A percentile compares a stretch with the other conserved stretches of the same genome.
phyloP scores from a whole-genome alignment of 2,113 vertebrate species.

The Hyperopisus bebe region DNA sequence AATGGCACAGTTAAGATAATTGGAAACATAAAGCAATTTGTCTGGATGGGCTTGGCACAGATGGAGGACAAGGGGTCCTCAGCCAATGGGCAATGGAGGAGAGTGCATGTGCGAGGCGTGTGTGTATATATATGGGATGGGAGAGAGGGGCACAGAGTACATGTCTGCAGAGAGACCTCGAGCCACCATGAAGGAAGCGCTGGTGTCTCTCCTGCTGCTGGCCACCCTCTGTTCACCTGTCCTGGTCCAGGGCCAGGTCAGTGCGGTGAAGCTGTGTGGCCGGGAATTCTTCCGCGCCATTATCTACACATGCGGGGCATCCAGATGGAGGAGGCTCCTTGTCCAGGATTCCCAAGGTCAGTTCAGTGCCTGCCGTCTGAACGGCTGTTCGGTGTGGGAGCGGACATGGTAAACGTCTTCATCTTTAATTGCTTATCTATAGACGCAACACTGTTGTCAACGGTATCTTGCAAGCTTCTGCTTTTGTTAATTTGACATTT shows the following conservation, averaged over 20 bases:
- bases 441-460: neutral
- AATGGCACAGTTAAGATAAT: conserved; percentile 40
- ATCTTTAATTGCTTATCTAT: neutral
- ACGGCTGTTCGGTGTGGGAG: neutral
- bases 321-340: conserved; percentile 69
- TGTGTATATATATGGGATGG: conserved; percentile 27
- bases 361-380: neutral
- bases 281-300: conserved; percentile 74
- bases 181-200: conserved; percentile 48
- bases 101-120: neutral
- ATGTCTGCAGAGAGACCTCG: neutral
- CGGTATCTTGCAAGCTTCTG: neutral
- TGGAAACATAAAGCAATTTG: conserved; percentile 41
- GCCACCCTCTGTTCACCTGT: conserved; percentile 34
- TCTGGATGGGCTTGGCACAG: conserved; percentile 14
- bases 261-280: conserved; percentile 69
- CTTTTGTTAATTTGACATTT: neutral
- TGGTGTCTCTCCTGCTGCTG: conserved; percentile 53
- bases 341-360: conserved; percentile 53
- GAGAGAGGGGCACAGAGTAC: neutral
- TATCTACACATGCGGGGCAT: conserved; percentile 80
- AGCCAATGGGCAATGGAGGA: conserved; percentile 2
- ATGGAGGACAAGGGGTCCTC: conserved; percentile 7
- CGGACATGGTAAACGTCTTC: neutral
- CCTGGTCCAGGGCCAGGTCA: conserved; percentile 46